These are phyloP conservation scores for Styela plicata DNA, from an alignment of 23 tunicate genomes.

Conservation along the genomic window DNA sequence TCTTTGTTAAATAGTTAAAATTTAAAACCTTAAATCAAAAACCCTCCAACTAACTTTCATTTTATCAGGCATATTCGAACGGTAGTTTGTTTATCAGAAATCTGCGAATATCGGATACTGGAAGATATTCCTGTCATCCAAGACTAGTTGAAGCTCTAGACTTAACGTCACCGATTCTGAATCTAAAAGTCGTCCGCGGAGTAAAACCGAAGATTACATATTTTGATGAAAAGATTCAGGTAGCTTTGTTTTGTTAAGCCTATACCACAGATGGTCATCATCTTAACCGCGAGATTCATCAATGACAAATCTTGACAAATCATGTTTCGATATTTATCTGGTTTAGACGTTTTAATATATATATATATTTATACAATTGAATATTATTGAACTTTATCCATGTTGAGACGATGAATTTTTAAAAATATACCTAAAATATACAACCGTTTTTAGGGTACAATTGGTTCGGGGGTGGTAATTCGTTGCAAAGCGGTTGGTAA, in stretches of 20 bases:
- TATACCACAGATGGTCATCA: too few relatives aligned
- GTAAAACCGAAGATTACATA: conserved; percentile 18
- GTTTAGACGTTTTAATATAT: too few relatives aligned
- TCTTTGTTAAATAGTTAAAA: too few relatives aligned
- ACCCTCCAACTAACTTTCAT: conserved; percentile 2
- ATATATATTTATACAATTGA: too few relatives aligned
- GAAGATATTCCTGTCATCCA: conserved; percentile 47
- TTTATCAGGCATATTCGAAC: conserved; percentile 45
- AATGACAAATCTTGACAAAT: too few relatives aligned
- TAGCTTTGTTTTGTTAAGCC: too few relatives aligned
- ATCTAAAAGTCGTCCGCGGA: conserved; percentile 12
- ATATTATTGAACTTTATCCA: too few relatives aligned
- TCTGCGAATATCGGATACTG: conserved; percentile 42
- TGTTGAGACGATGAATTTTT: too few relatives aligned
- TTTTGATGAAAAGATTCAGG: conserved; percentile 4
- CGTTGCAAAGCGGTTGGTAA: conserved; percentile 45
- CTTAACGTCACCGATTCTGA: background rate
- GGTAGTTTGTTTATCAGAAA: conserved; percentile 47
- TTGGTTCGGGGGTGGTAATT: conserved; percentile 1
- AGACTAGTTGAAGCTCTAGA: background rate
- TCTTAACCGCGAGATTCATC: too few relatives aligned
- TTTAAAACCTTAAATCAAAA: background rate
- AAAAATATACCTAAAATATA: background rate
- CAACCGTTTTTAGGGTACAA: conserved; percentile 18
- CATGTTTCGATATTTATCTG: too few relatives aligned